These are phyloP conservation scores for Corydoras maculifer DNA, from an alignment of 2,113 vertebrate genomes.

Conservation along the genomic window DNA sequence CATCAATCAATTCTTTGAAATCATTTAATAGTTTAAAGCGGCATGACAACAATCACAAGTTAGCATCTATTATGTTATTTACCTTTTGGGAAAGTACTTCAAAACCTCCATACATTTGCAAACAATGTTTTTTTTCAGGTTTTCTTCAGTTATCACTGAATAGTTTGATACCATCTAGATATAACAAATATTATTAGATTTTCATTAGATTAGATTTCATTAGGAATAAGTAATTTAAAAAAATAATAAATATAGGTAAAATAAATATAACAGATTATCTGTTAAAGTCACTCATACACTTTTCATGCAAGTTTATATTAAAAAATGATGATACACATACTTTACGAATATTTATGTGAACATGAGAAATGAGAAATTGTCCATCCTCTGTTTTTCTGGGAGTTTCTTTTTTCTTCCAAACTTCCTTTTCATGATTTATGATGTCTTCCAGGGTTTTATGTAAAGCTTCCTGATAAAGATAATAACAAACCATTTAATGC, in stretches of 20 bases:
- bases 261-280: too few relatives aligned
- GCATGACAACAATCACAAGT: background rate
- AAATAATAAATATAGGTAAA: too few relatives aligned
- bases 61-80: conserved; percentile 4
- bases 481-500: conserved; percentile 2
- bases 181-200: background rate
- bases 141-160: conserved; percentile 23
- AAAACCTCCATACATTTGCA: conserved; percentile 30
- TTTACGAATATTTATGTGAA: conserved; percentile 24
- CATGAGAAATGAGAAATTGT: conserved; percentile 15
- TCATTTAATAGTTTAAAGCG: background rate
- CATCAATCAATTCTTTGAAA: too few relatives aligned
- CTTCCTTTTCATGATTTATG: conserved; percentile 7
- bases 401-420: conserved; percentile 28
- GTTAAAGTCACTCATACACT: too few relatives aligned
- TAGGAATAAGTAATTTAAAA: too few relatives aligned
- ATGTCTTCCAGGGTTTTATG: conserved; percentile 12
- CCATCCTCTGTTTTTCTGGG: conserved; percentile 8
- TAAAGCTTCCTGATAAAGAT: conserved; percentile 33
- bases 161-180: conserved; percentile 19
- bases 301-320: too few relatives aligned
- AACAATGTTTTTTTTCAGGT: conserved; percentile 19
- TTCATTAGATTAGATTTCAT: too few relatives aligned
- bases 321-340: conserved; percentile 17
- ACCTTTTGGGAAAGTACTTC: conserved; percentile 37